Evolutionary conservation across 2,888 invertebrate genomes (phyloP).

Genomic region (Phortica magna): DNA sequence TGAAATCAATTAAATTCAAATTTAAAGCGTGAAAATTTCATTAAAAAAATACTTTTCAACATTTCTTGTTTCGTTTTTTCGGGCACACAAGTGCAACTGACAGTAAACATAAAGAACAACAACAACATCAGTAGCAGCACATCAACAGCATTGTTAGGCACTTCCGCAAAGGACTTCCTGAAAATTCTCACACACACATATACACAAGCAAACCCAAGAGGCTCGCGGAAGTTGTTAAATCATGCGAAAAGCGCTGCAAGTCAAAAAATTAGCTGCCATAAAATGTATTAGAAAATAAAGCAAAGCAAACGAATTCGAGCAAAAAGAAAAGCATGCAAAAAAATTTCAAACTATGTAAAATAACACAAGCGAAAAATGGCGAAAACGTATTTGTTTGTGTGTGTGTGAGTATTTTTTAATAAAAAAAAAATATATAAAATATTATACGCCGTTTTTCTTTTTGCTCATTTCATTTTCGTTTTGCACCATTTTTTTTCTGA

Average conservation of each 20-base stretch:
- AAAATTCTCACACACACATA: background rate
- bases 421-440: no score
- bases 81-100: background rate
- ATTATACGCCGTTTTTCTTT: background rate
- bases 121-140: background rate
- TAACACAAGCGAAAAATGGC: background rate
- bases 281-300: background rate
- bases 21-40: conserved; percentile 16
- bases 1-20: conserved; percentile 22
- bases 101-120: background rate
- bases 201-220: background rate
- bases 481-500: background rate
- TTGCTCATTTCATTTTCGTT: background rate
- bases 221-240: background rate
- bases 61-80: background rate
- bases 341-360: background rate
- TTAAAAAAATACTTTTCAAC: conserved; percentile 18
- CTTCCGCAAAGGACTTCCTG: background rate
- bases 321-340: background rate
- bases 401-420: background rate
- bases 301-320: background rate
- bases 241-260: background rate
- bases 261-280: background rate
- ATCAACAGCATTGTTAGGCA: background rate
- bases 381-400: background rate